These are phyloP conservation scores for Myotis daubentonii DNA, from an alignment of 2,797 vertebrate species.

Conservation along the genomic window DNA sequence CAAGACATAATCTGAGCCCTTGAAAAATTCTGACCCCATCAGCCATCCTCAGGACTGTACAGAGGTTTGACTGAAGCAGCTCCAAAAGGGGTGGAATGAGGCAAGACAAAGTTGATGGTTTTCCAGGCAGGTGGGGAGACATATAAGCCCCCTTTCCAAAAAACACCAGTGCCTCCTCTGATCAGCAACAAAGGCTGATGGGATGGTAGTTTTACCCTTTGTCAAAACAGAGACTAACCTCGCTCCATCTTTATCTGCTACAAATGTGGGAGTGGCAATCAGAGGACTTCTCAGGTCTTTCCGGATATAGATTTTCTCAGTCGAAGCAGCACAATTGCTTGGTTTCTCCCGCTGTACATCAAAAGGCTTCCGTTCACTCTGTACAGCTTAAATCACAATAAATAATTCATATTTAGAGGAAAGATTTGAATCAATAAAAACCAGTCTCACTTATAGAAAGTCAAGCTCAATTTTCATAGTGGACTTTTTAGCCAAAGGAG, in stretches of 20 bases:
- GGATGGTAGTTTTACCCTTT: neutral
- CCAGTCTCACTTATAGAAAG: neutral
- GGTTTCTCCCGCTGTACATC: constrained; percentile 97
- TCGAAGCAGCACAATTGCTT: constrained; percentile 97
- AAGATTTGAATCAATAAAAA: constrained; percentile 31
- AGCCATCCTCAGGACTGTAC: neutral
- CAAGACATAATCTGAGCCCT: neutral
- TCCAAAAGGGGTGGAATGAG: neutral
- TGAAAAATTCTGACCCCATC: neutral
- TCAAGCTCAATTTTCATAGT: constrained; percentile 27
- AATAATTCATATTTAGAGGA: constrained; percentile 69
- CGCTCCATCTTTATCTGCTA: constrained; percentile 94
- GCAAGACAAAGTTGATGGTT: neutral
- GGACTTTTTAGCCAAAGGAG: constrained; percentile 46
- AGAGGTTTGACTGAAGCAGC: neutral
- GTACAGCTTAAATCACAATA: constrained; percentile 90
- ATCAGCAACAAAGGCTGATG: neutral
- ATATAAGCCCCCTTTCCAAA: neutral
- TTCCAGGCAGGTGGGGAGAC: neutral
- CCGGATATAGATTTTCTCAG: constrained; percentile 98
- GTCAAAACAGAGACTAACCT: constrained; percentile 87
- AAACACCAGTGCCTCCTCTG: fast-evolving
- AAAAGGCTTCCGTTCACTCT: constrained; percentile 98
- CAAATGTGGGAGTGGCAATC: constrained; percentile 97
- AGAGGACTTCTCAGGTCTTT: constrained; percentile 97